Evolutionary conservation across 30 jellyfish, hydroid and myxozoan genomes (phyloP), one percentile per base, ranked within the genome.

Genomic region (Hydractinia symbiolongicarpus): DNA sequence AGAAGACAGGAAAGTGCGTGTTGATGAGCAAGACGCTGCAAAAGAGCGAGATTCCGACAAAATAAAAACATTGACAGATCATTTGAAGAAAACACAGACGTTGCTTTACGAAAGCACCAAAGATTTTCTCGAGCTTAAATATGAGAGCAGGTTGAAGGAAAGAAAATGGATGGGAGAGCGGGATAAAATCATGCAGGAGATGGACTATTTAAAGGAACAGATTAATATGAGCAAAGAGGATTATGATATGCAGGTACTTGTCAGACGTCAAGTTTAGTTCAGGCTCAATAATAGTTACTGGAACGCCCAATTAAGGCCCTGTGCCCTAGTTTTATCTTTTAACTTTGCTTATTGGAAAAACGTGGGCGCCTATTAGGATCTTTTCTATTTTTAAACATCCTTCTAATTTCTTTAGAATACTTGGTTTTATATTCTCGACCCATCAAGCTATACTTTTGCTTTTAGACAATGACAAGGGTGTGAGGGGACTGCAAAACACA

Each of bases 101-200:
- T 55, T 90, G 82, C 78, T 90, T 60, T 90, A 84, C 73, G 97
- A 90, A 74, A 90, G 97, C 66, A 90, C 97, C 4, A 90, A 90
- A 61, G 97, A 90, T 77, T 90, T 77, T 83, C 52, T 90, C 83
- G 97, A 90, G 62, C 57, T 84, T 84, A 90, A 90, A 67, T 90
- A 90, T 54, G 97, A 90, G 69, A 84, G 88, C 51, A 75, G 97
- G 56, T 60, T 93, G 82, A 84, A 90, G 62, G 97, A 90, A 60
- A 74, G 97, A 50, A 84, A 90, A 69, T 90, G 97, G 97, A 82
- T 90, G 95, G 79, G 81, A 83, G 97, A 90, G 79, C 67, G 95
- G 64, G 97, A 90, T 66, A 90, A 71, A 69, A 81, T 90, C 40
- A 76, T 90, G 87, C 97, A 90, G 73, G 97, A 90, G 53, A 53